phyloP scores from a whole-genome alignment of 2,888 invertebrate genomes.

The Polymixis flavicincta region DNA sequence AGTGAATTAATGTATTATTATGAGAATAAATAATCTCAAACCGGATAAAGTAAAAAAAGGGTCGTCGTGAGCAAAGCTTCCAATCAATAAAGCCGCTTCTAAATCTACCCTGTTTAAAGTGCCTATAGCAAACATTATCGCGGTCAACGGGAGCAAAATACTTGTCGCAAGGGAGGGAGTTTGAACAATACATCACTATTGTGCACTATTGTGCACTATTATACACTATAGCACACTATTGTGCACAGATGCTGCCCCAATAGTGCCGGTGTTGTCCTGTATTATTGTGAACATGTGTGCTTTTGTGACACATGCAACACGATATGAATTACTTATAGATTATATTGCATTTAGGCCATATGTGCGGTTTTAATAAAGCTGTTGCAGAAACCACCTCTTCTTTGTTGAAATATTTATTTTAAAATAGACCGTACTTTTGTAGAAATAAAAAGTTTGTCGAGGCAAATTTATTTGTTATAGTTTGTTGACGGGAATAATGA shows the following conservation, averaged over 20 bases:
- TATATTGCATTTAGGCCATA: constrained; percentile 48
- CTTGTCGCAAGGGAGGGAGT: constrained; percentile 68
- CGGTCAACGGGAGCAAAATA: constrained; percentile 68
- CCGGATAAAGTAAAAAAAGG: neutral
- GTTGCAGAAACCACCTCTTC: neutral
- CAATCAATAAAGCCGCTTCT: constrained; percentile 10
- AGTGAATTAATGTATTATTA: too few relatives aligned
- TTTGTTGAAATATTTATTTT: neutral
- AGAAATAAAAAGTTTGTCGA: neutral
- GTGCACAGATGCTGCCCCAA: constrained; percentile 81
- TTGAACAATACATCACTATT: constrained; percentile 71
- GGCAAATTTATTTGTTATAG: neutral
- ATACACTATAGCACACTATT: constrained; percentile 75
- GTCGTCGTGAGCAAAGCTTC: neutral
- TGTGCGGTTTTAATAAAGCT: constrained; percentile 25
- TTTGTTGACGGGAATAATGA: neutral
- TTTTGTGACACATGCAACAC: constrained; percentile 54
- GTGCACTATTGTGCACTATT: constrained; percentile 80
- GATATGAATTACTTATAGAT: constrained; percentile 52
- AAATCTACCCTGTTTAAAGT: constrained; percentile 24
- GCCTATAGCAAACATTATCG: constrained; percentile 45
- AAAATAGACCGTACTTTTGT: neutral
- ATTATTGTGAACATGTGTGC: constrained; percentile 70
- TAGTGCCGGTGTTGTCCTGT: constrained; percentile 68
- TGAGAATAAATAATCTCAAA: too few relatives aligned